A percentile compares a stretch with the other conserved stretches of the same genome.
These are phyloP conservation scores for Etheostoma perlongum DNA, from an alignment of 2,797 vertebrate genomes.

Conservation along the genomic window DNA sequence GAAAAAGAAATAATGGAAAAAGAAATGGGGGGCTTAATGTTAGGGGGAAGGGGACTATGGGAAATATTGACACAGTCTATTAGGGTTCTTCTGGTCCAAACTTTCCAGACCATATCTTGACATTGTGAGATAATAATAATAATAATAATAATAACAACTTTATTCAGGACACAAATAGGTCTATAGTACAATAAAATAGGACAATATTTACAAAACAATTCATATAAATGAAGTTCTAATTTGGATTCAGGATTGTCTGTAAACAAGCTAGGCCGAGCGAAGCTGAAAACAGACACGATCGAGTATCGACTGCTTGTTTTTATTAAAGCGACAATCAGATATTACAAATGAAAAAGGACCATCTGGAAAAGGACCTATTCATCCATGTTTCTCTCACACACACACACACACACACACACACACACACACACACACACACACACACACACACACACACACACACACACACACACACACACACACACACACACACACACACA, in stretches of 20 bases:
- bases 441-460: conserved; percentile 11
- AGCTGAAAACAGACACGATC: conserved; percentile 12
- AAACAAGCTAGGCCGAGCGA: not conserved
- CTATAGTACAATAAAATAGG: too few species aligned
- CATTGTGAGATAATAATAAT: conserved; percentile 17
- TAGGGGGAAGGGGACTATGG: conserved; percentile 42
- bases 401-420: conserved; percentile 10
- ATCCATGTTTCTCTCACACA: conserved; percentile 13
- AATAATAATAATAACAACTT: too few species aligned
- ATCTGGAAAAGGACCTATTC: conserved; percentile 42
- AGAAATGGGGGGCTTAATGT: conserved; percentile 17
- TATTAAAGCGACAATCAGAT: conserved; percentile 10
- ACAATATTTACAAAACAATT: too few species aligned
- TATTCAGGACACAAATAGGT: too few species aligned
- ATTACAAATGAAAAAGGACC: conserved; percentile 27
- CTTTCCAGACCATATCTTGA: conserved; percentile 50
- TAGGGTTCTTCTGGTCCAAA: conserved; percentile 46
- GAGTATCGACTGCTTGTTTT: conserved; percentile 3
- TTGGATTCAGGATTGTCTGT: not conserved
- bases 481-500: not conserved
- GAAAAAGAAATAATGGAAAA: conserved; percentile 62
- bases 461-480: not conserved
- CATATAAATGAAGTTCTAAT: too few species aligned
- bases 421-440: not conserved
- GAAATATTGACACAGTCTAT: conserved; percentile 60